Base-by-base conservation (phyloP, 1,140 invertebrate species). In the Papilio glaucus region DNA sequence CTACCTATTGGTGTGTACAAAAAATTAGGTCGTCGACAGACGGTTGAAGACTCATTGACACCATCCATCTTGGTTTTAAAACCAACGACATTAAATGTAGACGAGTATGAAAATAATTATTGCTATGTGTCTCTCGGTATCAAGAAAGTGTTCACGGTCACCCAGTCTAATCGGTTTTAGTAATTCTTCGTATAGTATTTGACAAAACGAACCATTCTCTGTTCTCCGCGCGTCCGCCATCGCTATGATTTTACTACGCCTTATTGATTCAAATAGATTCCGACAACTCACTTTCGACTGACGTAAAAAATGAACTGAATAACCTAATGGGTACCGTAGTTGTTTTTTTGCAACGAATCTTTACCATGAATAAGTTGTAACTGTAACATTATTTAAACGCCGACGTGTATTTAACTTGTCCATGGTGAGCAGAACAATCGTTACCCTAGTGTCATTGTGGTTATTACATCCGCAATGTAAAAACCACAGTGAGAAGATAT, bases 221-320 rank as follows among this genome's bases (percentile, higher is more conserved):
- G 7, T 6, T 2, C 21, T 49, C n/a, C n/a, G n/a, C n/a, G n/a
- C n/a, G n/a, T 49, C 15, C 15, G 18, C 15, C 7, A 0, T 9
- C 8, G 15, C 10, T 18, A 2, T 2, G 45, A 49, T 49, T 49
- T 18, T 21, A 21, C 42, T 18, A 49, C 49, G 24, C 33, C 63
- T 73, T 75, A 75, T 73, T 73, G 76, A 74, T 76, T 79, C 72
- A 41, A 79, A 75, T 77, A 79, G 21, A 72, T 72, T 75, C 42
- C 39, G 67, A 41, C 72, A 49, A 41, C 63, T 75, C 18, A 74
- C 37, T 65, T 39, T 72, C 38, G 63, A 26, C 38, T 67, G 39
- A 21, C 63, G 39, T 67, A 67, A 67, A 67, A 67, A 41, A 67
- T 67, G 10, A 38, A 67, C 37, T 65, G 37, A 18, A 65, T 65